Evolutionary conservation across 2,797 vertebrate genomes (phyloP), one percentile per base, ranked within the genome.

Genomic region (Pseudochromis fuscus): DNA sequence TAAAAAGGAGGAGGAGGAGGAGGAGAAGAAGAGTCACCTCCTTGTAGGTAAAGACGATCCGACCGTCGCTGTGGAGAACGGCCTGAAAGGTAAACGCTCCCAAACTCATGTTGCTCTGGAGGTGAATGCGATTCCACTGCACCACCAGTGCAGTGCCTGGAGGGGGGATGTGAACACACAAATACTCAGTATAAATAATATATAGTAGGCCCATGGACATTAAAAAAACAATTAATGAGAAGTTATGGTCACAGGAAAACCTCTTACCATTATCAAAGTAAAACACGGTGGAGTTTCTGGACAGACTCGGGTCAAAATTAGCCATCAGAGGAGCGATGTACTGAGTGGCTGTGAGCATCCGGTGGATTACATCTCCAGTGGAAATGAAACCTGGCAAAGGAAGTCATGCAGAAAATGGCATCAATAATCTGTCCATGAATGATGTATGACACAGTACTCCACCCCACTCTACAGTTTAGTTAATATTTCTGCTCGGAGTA

Each of bases 321-420:
- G 96, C 98, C 98, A 98, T 99, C 77, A 99, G 91, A 18, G 98
- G 98, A 33, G 98, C 97, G 48, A 99, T 96, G 74, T 98, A 98
- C 89, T 99, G 98, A 21, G 98, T 99, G 67, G 97, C 96, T 42
- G 96, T 98, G 79, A 99, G 89, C 96, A 99, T 96, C 82, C 90
- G 94, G 88, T 99, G 97, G 24, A 97, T 95, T 73, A 96, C 89
- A 82, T 96, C 96, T 85, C 97, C 97, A 15, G 98, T 98, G 90
- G 98, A 99, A 89, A 99, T 96, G 82, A 99, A 99, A 85, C 98
- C 98, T 99, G 85, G 1, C 5, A 23, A 27, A 71, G 5, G 7
- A 45, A 27, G 55, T 65, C 35, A 59, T 16, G 30, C 23, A 45
- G 11, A 64, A 15, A 31, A 64, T 46, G 12, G 5, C 23, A 63